Evolutionary conservation across 2,888 invertebrate genomes (phyloP), one percentile per base, ranked within the genome.

Genomic region (Sinotaia quadrata): DNA sequence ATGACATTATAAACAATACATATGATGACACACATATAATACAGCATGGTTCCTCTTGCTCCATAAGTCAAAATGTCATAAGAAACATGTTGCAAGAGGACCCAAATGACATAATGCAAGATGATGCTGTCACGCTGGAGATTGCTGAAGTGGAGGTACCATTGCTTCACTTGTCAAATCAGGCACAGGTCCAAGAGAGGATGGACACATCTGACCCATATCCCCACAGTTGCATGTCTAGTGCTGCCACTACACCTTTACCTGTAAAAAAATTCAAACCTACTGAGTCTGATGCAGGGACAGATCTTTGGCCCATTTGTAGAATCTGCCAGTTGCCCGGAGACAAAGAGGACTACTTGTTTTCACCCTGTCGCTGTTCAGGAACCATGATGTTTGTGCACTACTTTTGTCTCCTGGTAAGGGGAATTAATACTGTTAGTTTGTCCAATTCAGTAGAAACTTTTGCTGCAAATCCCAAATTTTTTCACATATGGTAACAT

Each of bases 301-400:
- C 83, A 33, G 83, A 84, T 68, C 67, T 81, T 27, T 66, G 77
- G 31, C 80, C 86, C 18, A 86, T 90, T 67, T 91, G 91, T 79
- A 85, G 91, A 65, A 91, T 91, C 67, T 91, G 91, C 77, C 91
- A 91, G 75, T 74, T 84, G 75, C 80, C 84, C 2, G 85, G 81
- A 18, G 84, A 83, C 69, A 79, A 81, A 21, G 71, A 73, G 36
- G 81, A 82, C 58, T 78, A 88, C 4, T 85, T 91, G 37, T 90
- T 91, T 67, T 88, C 89, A 5, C 91, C 91, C 0, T 91, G 91
- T 77, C 82, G 90, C 47, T 91, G 91, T 78, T 85, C 90, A 33
- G 91, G 91, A 27, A 89, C 90, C 18, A 86, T 91, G 79, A 86
- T 89, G 75, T 90, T 86, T 79, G 90, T 91, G 41, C 91, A 91